phyloP scores from a whole-genome alignment of 1,140 invertebrate genomes.

The Philopotamus ludificatus region DNA sequence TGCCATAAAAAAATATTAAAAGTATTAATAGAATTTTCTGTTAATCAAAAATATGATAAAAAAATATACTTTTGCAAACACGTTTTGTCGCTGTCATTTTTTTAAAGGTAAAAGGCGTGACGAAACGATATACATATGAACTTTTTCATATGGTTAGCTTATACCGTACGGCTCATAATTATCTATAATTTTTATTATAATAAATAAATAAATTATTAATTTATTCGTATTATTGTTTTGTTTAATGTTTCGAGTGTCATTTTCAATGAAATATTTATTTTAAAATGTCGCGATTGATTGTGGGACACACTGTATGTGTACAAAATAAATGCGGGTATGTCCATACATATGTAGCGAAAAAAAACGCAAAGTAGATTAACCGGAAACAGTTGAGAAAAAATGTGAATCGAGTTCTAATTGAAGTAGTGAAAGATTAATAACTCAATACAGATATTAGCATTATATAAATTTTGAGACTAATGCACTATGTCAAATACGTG shows the following conservation, averaged over 20 bases:
- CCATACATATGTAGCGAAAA: neutral
- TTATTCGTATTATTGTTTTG: too few relatives aligned
- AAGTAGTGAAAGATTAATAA: slow-evolving; percentile 29
- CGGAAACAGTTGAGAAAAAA: neutral
- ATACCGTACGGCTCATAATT: neutral
- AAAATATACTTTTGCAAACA: neutral
- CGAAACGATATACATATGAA: slow-evolving; percentile 1
- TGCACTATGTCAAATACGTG: too few relatives aligned
- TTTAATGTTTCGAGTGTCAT: too few relatives aligned
- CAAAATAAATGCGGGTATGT: too few relatives aligned
- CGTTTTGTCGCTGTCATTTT: neutral
- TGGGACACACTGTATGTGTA: neutral
- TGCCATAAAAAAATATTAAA: too few relatives aligned
- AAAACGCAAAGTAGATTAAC: neutral
- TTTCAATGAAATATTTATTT: too few relatives aligned
- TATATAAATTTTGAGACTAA: slow-evolving; percentile 7
- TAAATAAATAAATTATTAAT: too few relatives aligned
- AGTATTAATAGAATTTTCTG: too few relatives aligned
- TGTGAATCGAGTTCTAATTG: slow-evolving; percentile 21
- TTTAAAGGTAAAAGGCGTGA: slow-evolving; percentile 8
- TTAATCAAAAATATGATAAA: neutral
- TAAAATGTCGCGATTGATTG: too few relatives aligned
- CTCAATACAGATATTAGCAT: slow-evolving; percentile 15
- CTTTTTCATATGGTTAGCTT: neutral
- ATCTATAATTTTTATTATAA: too few relatives aligned